phyloP scores from a whole-genome alignment of 53 echinoderm and acorn worm species.

The Patiria pectinifera region DNA sequence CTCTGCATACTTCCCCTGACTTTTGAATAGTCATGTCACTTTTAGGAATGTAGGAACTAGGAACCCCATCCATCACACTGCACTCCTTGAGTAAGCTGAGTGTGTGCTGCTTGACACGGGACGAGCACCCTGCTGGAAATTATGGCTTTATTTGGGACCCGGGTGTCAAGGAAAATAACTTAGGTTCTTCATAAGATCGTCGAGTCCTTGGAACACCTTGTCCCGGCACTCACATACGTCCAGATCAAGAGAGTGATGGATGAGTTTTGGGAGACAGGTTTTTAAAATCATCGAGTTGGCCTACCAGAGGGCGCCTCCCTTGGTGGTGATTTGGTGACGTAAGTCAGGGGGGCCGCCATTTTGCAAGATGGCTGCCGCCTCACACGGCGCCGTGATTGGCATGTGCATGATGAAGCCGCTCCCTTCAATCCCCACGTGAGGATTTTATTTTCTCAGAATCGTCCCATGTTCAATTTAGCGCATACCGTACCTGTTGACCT shows the following conservation, averaged over 20 bases:
- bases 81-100: not conserved
- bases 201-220: conserved; percentile 22
- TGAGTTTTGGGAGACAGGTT: not conserved
- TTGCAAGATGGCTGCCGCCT: conserved; percentile 46
- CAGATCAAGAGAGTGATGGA: not conserved
- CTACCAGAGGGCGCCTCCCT: conserved; percentile 14
- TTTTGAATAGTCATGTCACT: conserved; percentile 18
- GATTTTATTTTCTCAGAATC: not conserved
- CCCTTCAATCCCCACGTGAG: not conserved
- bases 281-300: not conserved
- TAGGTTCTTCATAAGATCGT: not conserved
- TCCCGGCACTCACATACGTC: not conserved
- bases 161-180: not conserved
- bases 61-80: conserved; percentile 6
- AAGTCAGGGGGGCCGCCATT: conserved; percentile 3
- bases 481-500: not conserved
- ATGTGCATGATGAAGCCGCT: not conserved
- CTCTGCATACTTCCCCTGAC: not conserved
- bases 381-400: not conserved
- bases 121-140: conserved; percentile 11
- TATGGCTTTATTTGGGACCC: conserved; percentile 47
- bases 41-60: conserved; percentile 3
- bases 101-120: conserved; percentile 1
- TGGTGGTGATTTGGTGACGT: conserved; percentile 1
- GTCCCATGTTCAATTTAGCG: not conserved